Conservation (phyloP, 2,888 invertebrate species). For the Sarcophaga rosellei region DNA sequence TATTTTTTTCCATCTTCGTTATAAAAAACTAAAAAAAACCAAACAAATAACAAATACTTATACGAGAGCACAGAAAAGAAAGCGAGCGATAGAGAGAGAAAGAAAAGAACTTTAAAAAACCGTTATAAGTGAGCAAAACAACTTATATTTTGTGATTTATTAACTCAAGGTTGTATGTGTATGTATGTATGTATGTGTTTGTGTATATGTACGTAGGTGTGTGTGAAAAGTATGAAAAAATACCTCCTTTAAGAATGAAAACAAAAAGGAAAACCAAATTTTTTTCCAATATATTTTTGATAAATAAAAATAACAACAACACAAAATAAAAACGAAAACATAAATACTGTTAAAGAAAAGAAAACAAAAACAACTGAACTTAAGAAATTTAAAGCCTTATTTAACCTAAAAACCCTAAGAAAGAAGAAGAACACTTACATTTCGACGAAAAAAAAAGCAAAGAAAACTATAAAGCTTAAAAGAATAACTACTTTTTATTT, state of each 20-base stretch:
- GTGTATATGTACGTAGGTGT: not conserved
- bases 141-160: constrained; percentile 62
- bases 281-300: not conserved
- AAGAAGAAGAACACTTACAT: too few species aligned
- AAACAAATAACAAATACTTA: too few species aligned
- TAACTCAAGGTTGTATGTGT: constrained; percentile 54
- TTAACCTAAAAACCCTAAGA: too few species aligned
- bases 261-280: not conserved
- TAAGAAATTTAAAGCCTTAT: too few species aligned
- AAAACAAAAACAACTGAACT: too few species aligned
- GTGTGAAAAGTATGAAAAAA: not conserved
- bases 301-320: too few species aligned
- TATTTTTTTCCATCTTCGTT: not conserved
- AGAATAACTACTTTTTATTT: too few species aligned
- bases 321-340: too few species aligned
- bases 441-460: too few species aligned
- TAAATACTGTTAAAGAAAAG: too few species aligned
- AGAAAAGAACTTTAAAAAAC: constrained; percentile 57
- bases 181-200: not conserved
- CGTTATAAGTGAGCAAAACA: constrained; percentile 47
- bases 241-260: too few species aligned
- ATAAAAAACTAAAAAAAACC: not conserved
- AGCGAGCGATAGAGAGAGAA: constrained; percentile 12
- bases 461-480: too few species aligned
- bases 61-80: not conserved